Evolutionary conservation across 1,140 invertebrate species (phyloP).

Genomic region (Drosophila ficusphila): DNA sequence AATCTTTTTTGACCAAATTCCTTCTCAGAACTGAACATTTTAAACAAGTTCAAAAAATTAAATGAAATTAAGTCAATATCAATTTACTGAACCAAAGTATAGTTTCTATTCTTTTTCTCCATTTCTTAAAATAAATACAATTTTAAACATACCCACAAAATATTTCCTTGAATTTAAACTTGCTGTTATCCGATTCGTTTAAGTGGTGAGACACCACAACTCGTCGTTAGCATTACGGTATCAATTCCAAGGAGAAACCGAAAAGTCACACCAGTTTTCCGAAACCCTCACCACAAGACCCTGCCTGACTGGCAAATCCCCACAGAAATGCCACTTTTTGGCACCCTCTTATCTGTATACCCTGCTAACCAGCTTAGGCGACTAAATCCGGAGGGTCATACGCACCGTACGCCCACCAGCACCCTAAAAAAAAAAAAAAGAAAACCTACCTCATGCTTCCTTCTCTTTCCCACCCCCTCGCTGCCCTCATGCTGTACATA

Average conservation of each 20-base stretch:
- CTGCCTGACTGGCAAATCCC: constrained; percentile 13
- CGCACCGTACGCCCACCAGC: not conserved
- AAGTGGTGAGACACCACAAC: not conserved
- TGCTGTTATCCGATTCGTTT: not conserved
- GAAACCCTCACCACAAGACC: constrained; percentile 5
- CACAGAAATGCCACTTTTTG: constrained; percentile 19
- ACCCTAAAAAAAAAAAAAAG: too few relatives aligned
- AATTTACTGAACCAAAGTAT: too few relatives aligned
- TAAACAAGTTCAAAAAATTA: too few relatives aligned
- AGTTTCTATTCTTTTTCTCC: too few relatives aligned
- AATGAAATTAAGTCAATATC: too few relatives aligned
- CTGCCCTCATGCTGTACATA: constrained; percentile 68
- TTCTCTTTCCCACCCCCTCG: constrained; percentile 3
- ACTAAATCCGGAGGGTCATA: constrained; percentile 21
- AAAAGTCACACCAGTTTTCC: not conserved
- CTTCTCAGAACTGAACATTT: too few relatives aligned
- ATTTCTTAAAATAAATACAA: too few relatives aligned
- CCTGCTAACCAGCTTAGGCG: constrained; percentile 29
- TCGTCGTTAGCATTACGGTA: not conserved
- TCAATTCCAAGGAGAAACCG: not conserved
- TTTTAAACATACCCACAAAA: too few relatives aligned
- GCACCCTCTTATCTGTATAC: constrained; percentile 30
- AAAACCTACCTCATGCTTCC: constrained; percentile 1
- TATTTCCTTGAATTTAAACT: too few relatives aligned
- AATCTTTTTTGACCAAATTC: too few relatives aligned